These are phyloP conservation scores for Pristionchus pacificus DNA, from an alignment of 1,140 invertebrate genomes.

Conservation along the genomic window DNA sequence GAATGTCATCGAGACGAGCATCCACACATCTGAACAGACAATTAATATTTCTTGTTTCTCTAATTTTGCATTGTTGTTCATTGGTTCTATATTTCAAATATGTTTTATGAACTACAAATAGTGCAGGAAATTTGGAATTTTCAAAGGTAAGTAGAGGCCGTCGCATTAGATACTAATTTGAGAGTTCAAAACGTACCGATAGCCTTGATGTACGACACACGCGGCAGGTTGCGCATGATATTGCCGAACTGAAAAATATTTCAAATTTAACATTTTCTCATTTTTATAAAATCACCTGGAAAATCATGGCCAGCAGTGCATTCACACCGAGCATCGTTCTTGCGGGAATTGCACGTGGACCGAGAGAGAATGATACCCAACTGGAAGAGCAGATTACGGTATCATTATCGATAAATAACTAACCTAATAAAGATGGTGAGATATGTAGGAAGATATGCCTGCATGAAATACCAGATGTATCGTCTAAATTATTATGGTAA, in stretches of 20 bases:
- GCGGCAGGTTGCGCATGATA: conserved; percentile 53
- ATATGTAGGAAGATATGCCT: conserved; percentile 56
- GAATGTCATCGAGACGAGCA: conserved; percentile 53
- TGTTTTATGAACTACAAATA: too few relatives aligned
- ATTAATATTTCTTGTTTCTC: too few relatives aligned
- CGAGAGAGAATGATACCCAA: conserved; percentile 55
- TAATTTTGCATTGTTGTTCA: too few relatives aligned
- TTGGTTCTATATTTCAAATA: too few relatives aligned
- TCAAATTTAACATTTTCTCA: too few relatives aligned
- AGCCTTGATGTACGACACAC: conserved; percentile 52
- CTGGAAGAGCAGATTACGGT: conserved; percentile 26
- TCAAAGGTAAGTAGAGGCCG: too few relatives aligned
- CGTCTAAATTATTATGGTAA: conserved; percentile 5
- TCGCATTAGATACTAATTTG: too few relatives aligned
- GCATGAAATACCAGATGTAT: conserved; percentile 55
- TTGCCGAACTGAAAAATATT: conserved; percentile 58
- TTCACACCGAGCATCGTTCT: conserved; percentile 57
- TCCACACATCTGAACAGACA: conserved; percentile 48
- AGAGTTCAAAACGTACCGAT: too few relatives aligned
- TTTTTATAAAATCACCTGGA: too few relatives aligned
- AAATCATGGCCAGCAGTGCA: conserved; percentile 53
- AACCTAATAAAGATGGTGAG: conserved; percentile 55
- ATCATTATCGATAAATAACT: background rate
- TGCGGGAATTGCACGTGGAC: conserved; percentile 53
- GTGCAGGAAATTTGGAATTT: too few relatives aligned